These are phyloP conservation scores for Nibea albiflora DNA, from an alignment of 2,113 vertebrate genomes.

Conservation along the genomic window DNA sequence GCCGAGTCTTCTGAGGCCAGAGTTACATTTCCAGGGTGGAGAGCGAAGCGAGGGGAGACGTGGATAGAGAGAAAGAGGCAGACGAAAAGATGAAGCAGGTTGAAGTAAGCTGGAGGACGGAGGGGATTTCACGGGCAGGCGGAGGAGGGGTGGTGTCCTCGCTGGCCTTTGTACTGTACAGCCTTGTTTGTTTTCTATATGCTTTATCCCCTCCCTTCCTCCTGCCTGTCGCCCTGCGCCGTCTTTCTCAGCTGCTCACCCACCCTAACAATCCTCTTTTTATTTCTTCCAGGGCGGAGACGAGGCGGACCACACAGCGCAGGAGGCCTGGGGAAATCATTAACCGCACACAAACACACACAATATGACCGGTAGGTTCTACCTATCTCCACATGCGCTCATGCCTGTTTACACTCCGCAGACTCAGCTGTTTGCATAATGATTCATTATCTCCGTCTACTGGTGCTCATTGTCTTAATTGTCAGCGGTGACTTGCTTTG, in stretches of 20 bases:
- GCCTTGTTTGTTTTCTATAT: conserved; percentile 74
- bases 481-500: background rate
- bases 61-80: background rate
- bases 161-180: conserved; percentile 51
- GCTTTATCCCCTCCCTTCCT: conserved; percentile 20
- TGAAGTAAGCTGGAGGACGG: conserved; percentile 6
- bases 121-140: conserved; percentile 18
- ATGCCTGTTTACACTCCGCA: background rate
- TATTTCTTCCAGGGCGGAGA: conserved; percentile 70
- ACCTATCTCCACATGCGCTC: conserved; percentile 5
- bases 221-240: background rate
- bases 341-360: conserved; percentile 57
- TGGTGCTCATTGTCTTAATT: conserved; percentile 17
- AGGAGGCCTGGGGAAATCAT: conserved; percentile 72
- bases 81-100: background rate
- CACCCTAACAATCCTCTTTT: conserved; percentile 69
- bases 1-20: conserved; percentile 4
- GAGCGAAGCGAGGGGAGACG: background rate
- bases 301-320: conserved; percentile 50
- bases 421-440: background rate
- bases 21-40: background rate
- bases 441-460: background rate
- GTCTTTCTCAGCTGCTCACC: conserved; percentile 33
- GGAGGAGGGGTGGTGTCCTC: conserved; percentile 5
- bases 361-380: conserved; percentile 78